A percentile compares a stretch with the other conserved stretches of the same genome.
Evolutionary conservation across 2,797 vertebrate genomes (phyloP).

Genomic region (Centroberyx gerrardi): DNA sequence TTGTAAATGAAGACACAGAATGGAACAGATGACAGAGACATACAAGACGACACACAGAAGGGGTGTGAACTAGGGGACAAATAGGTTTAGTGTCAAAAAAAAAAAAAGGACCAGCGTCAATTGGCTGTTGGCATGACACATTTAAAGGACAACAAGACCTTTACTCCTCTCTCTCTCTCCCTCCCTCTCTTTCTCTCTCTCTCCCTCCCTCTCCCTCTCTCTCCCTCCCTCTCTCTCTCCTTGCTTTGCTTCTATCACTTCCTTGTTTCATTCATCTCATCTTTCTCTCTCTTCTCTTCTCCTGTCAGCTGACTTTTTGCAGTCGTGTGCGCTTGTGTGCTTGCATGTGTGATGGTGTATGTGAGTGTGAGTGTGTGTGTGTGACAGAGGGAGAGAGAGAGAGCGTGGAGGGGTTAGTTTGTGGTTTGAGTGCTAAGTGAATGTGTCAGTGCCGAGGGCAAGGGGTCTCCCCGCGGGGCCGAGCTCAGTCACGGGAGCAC

Average conservation of each 20-base stretch:
- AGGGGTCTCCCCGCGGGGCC: slow-evolving; percentile 68
- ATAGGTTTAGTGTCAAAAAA: slow-evolving; percentile 50
- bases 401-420: slow-evolving; percentile 53
- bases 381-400: background rate
- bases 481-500: slow-evolving; percentile 79
- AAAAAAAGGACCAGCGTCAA: slow-evolving; percentile 37
- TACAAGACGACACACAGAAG: slow-evolving; percentile 30
- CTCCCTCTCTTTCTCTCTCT: slow-evolving; percentile 20
- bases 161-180: slow-evolving; percentile 17
- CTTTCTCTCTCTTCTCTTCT: slow-evolving; percentile 1
- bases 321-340: slow-evolving; percentile 7
- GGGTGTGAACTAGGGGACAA: slow-evolving; percentile 45
- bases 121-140: slow-evolving; percentile 48
- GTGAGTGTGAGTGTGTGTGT: slow-evolving; percentile 20
- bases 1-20: slow-evolving; percentile 45
- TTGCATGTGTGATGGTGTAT: slow-evolving; percentile 20
- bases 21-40: slow-evolving; percentile 43
- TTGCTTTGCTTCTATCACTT: background rate
- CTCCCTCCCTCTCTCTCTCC: slow-evolving; percentile 19
- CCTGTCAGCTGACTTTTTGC: slow-evolving; percentile 45
- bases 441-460: slow-evolving; percentile 81
- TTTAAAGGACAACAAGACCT: slow-evolving; percentile 50
- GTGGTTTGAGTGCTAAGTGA: slow-evolving; percentile 77
- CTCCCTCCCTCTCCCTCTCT: slow-evolving; percentile 6
- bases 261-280: slow-evolving; percentile 18